phyloP scores from a whole-genome alignment of 2,888 invertebrate genomes.

The Molanna angustata region DNA sequence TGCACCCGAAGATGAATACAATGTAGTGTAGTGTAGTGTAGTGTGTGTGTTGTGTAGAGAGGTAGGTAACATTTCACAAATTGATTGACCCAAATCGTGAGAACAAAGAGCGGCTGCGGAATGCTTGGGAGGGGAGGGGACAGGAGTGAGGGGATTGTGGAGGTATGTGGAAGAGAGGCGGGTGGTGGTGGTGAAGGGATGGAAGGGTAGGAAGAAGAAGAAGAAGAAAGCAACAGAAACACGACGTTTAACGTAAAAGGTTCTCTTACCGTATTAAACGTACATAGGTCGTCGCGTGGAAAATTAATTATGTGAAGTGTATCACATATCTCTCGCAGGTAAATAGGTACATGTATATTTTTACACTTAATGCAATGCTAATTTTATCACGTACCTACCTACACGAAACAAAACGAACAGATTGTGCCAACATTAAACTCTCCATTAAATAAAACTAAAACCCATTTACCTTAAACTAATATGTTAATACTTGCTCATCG shows the following conservation, averaged over 20 bases:
- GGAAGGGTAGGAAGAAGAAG: conserved; percentile 7
- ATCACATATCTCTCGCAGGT: too few relatives aligned
- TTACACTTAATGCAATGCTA: too few relatives aligned
- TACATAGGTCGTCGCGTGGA: conserved; percentile 11
- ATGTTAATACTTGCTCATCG: too few relatives aligned
- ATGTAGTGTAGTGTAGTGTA: conserved; percentile 6
- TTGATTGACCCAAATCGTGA: conserved; percentile 33
- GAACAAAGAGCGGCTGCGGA: conserved; percentile 29
- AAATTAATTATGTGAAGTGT: too few relatives aligned
- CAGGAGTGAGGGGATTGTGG: conserved; percentile 6
- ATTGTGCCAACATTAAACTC: too few relatives aligned
- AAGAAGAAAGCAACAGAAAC: background rate
- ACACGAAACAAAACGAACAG: too few relatives aligned
- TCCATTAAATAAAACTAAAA: too few relatives aligned
- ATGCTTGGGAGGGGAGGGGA: background rate
- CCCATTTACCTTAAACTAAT: too few relatives aligned
- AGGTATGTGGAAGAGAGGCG: background rate
- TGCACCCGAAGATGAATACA: conserved; percentile 14
- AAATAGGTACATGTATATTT: too few relatives aligned
- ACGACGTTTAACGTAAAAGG: conserved; percentile 16
- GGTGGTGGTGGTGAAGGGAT: conserved; percentile 7
- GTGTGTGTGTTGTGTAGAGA: too few relatives aligned
- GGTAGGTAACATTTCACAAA: conserved; percentile 29
- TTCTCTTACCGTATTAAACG: conserved; percentile 10
- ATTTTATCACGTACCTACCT: too few relatives aligned